Base-by-base conservation (phyloP, 2,113 vertebrate species). In the Cyanocitta stelleri region DNA sequence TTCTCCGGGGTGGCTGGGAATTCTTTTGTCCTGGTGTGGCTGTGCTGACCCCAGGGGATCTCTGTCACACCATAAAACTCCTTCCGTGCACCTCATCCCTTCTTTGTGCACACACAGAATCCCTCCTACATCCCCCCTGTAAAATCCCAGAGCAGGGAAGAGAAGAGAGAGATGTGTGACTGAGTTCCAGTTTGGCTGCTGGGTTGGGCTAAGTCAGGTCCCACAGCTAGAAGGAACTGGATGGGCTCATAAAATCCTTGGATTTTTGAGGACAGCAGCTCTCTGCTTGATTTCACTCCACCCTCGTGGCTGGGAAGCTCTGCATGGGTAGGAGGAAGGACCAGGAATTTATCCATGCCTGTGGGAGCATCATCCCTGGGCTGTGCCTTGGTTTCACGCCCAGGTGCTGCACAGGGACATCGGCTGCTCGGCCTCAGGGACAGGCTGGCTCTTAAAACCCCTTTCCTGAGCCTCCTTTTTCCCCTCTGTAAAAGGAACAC, bases 391-490 rank as follows among this genome's bases (percentile, higher is more conserved):
- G 22, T 37, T 90, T 63, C 11, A 1, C 0, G 7, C 35, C 26
- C 18, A 21, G n/a, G 23, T 23, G 54, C 15, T 7, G 18, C 71
- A 7, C 2, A 7, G 44, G 26, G n/a, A 44, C 48, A 22, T 0
- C 4, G 23, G 8, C 9, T 1, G 1, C 67, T 11, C 62, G 23
- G 39, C 32, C 27, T 1, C 33, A 19, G n/a, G 48, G 11, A 33
- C 18, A 49, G 37, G 8, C 27, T 39, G 39, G 11, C 33, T 58
- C 84, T 39, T 7, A 19, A 52, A 56, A 16, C 4, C 27, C 21
- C 30, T 56, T 69, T 41, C 30, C 71, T 17, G 30, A 35, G 63
- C 33, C 19, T 80, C 2, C 0, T 18, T 52, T 51, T 56, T 27
- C 48, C 33, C 61, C 13, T 19, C 41, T 17, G 8, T 32, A 10